A percentile compares a stretch with the other conserved stretches of the same genome.
Evolutionary conservation across 2,888 invertebrate genomes (phyloP).

Genomic region (Yponomeuta malinellus): DNA sequence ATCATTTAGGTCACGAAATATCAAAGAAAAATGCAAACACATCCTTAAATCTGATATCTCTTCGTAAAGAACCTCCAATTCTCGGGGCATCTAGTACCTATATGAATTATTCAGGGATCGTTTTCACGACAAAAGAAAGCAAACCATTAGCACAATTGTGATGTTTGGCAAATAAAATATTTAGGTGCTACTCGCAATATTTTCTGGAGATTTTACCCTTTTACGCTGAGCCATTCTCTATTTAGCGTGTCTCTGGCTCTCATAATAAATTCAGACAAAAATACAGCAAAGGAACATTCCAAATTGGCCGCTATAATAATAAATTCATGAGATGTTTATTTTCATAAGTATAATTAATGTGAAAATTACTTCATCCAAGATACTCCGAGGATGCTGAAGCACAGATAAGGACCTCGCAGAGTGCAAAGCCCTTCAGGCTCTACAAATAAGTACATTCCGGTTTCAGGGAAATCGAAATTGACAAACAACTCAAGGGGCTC

Average conservation of each 20-base stretch:
- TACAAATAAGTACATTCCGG: slow-evolving; percentile 13
- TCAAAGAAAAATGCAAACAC: not conserved
- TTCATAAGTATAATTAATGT: not conserved
- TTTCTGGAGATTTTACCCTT: too few relatives aligned
- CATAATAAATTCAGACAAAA: too few relatives aligned
- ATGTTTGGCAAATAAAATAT: slow-evolving; percentile 12
- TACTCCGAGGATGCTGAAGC: not conserved
- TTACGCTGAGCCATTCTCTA: too few relatives aligned
- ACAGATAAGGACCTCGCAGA: not conserved
- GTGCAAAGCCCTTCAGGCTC: not conserved
- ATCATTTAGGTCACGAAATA: not conserved
- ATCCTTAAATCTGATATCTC: not conserved
- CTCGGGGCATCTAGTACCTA: not conserved
- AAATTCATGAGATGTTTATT: not conserved
- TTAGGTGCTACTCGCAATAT: not conserved
- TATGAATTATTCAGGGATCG: slow-evolving; percentile 6
- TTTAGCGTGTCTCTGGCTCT: too few relatives aligned
- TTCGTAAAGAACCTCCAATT: not conserved
- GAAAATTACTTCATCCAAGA: not conserved
- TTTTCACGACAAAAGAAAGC: slow-evolving; percentile 11
- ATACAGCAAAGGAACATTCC: not conserved
- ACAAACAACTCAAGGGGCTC: slow-evolving; percentile 10
- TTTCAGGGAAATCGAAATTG: slow-evolving; percentile 15
- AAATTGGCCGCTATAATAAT: not conserved
- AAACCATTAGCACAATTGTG: slow-evolving; percentile 7